Conservation (phyloP, 2,888 invertebrate species). For the Agapostemon virescens region DNA sequence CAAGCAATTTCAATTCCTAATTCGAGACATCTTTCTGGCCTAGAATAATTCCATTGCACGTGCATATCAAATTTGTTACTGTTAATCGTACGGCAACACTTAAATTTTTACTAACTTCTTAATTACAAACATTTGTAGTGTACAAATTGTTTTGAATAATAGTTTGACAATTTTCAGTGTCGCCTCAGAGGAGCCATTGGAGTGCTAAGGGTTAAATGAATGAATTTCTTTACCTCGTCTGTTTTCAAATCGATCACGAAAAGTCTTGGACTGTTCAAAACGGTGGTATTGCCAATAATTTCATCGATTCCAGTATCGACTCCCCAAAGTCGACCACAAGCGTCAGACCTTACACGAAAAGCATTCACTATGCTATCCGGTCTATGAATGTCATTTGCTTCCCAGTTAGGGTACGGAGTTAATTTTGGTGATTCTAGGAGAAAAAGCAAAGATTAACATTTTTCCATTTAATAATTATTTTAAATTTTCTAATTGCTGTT, state of each 20-base stretch:
- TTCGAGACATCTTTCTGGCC: too few relatives aligned
- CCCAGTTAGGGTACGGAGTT: conserved; percentile 89
- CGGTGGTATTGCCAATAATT: conserved; percentile 83
- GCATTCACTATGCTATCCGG: conserved; percentile 86
- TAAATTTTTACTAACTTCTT: too few relatives aligned
- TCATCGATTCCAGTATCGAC: conserved; percentile 90
- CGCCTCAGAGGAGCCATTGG: too few relatives aligned
- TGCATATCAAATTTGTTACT: too few relatives aligned
- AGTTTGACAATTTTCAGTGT: too few relatives aligned
- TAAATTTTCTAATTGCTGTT: neutral
- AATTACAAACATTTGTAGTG: too few relatives aligned
- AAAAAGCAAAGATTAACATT: neutral
- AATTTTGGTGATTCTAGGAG: conserved; percentile 85
- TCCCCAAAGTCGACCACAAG: conserved; percentile 91
- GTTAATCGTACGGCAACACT: too few relatives aligned
- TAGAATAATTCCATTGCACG: too few relatives aligned
- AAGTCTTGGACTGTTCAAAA: conserved; percentile 83
- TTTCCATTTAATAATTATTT: neutral
- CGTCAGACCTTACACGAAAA: conserved; percentile 87
- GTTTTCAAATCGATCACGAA: conserved; percentile 88
- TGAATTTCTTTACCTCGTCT: conserved; percentile 82
- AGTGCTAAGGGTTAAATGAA: too few relatives aligned
- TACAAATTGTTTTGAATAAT: too few relatives aligned
- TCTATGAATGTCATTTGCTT: conserved; percentile 87
- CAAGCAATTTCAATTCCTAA: too few relatives aligned